Conservation (phyloP, 2,113 vertebrate genomes). For the Craseonycteris thonglongyai region DNA sequence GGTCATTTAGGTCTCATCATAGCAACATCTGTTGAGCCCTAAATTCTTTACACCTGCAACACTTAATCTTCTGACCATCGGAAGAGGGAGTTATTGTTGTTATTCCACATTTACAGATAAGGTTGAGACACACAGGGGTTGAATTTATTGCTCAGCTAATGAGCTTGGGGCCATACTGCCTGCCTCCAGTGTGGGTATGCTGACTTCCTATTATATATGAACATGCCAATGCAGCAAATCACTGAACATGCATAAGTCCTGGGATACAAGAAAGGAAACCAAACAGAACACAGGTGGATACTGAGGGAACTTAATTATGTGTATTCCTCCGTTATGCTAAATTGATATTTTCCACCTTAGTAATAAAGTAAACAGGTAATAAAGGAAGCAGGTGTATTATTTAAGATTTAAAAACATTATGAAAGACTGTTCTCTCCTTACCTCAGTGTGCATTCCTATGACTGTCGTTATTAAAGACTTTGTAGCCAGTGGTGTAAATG, state of each 20-base stretch:
- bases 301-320: background rate
- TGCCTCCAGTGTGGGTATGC: background rate
- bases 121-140: background rate
- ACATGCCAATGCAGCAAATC: background rate
- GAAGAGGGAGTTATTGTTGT: background rate
- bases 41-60: background rate
- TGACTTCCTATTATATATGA: background rate
- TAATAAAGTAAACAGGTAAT: background rate
- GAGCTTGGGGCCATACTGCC: too few relatives aligned
- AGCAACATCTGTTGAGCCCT: background rate
- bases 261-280: background rate
- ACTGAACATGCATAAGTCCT: background rate
- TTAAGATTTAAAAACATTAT: conserved; percentile 6
- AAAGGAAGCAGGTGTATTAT: background rate
- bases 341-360: background rate
- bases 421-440: background rate
- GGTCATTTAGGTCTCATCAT: background rate
- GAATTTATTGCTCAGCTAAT: background rate
- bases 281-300: background rate
- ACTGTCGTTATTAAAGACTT: background rate
- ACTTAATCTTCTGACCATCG: background rate
- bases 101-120: background rate
- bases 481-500: background rate
- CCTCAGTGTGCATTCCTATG: background rate
- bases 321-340: background rate